Base-by-base conservation (phyloP, 2,113 vertebrate species). In the Ariopsis seemanni region DNA sequence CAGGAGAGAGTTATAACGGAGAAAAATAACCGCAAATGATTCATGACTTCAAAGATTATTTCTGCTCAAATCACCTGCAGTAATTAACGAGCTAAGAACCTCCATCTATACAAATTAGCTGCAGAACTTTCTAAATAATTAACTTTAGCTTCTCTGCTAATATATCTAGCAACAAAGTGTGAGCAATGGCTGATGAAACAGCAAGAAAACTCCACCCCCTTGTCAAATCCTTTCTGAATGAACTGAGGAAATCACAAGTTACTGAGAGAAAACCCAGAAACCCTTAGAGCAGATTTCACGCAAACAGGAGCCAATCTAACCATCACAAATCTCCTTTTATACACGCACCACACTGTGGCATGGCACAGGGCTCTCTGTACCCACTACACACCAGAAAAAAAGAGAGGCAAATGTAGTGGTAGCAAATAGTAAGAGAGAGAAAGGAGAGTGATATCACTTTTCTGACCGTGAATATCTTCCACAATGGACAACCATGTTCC, bases 241-340 rank as follows among this genome's bases (percentile, higher is more conserved):
- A 27, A 18, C 27, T 60, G 14, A 58, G 62, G n/a, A 60, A 78
- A 65, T 67, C 75, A 65, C 7, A 53, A 67, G 0, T 48, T 86
- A 17, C 48, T 30, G 1, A 86, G 20, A 50, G n/a, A 63, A 53
- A 65, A 63, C 9, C 8, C 74, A 65, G 58, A 78, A 12, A 52
- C 52, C 75, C 15, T 75, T n/a, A 25, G 34, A 71, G 55, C 69
- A 42, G 83, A 85, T 50, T 63, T 11, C 14, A 30, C 7, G n/a
- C 25, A 53, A 52, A 77, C 74, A 85, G 48, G 60, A 80, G n/a
- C 65, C 48, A 80, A 48, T 20, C 15, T 15, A 42, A 80, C 10
- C 17, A 63, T 86, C 72, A 53, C 84, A 18, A 78, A 27, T 63
- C 42, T 78, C 42, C 72, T 85, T 57, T 48, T 85, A 34, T 18